A percentile compares a stretch with the other conserved stretches of the same genome.
Evolutionary conservation across 2,797 vertebrate genomes (phyloP).

Genomic region (Garrulus glandarius): DNA sequence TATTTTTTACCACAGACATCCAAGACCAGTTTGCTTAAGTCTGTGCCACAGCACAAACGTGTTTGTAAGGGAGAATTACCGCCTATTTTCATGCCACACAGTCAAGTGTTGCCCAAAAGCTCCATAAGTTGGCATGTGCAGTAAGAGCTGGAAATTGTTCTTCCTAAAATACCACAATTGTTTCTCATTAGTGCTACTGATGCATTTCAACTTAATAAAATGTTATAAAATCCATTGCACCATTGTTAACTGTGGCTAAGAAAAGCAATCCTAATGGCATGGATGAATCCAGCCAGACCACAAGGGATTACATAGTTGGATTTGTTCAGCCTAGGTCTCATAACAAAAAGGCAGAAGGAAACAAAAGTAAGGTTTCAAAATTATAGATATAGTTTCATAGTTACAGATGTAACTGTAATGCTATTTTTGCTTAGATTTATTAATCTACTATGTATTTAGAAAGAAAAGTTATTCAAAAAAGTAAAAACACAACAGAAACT

Average conservation of each 20-base stretch:
- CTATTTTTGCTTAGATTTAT: not conserved
- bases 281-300: slow-evolving; percentile 28
- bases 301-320: not conserved
- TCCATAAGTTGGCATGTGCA: not conserved
- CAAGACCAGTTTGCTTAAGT: not conserved
- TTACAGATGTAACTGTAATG: not conserved
- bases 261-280: slow-evolving; percentile 42
- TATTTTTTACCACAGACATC: not conserved
- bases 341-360: not conserved
- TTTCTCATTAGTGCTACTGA: slow-evolving; percentile 29
- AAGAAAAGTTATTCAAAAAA: not conserved
- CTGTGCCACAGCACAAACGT: not conserved
- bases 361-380: not conserved
- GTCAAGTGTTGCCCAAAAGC: not conserved
- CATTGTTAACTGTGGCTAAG: slow-evolving; percentile 44
- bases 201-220: slow-evolving; percentile 60
- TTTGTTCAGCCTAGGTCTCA: not conserved
- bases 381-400: not conserved
- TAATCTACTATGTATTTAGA: not conserved
- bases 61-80: not conserved
- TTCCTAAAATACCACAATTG: slow-evolving; percentile 38
- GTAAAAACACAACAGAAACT: not conserved
- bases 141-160: not conserved
- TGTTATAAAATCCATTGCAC: slow-evolving; percentile 25
- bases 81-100: not conserved